A percentile compares a stretch with the other conserved stretches of the same genome.
These are phyloP conservation scores for Calyptommatus sinebrachiatus DNA, from an alignment of 2,113 vertebrate genomes.

Conservation along the genomic window DNA sequence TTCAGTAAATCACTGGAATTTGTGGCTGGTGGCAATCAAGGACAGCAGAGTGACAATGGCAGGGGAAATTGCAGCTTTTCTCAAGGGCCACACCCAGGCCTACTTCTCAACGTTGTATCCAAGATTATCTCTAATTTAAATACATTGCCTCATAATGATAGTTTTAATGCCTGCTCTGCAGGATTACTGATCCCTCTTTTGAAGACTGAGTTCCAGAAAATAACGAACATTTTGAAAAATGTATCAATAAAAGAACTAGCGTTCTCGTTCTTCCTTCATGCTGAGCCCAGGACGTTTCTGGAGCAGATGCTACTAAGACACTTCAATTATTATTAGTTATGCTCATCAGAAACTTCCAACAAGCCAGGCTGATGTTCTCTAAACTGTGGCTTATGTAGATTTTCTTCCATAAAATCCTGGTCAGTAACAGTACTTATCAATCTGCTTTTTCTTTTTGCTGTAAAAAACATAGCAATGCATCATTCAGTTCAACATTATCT, in stretches of 20 bases:
- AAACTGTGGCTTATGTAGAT: background rate
- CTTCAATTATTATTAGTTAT: background rate
- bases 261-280: background rate
- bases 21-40: slow-evolving; percentile 54
- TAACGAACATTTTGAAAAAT: background rate
- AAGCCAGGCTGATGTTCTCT: background rate
- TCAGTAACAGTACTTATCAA: background rate
- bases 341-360: accelerated
- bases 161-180: slow-evolving; percentile 57
- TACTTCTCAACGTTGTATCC: slow-evolving; percentile 60
- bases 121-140: slow-evolving; percentile 75
- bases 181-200: slow-evolving; percentile 35
- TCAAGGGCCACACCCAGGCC: slow-evolving; percentile 60
- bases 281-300: background rate
- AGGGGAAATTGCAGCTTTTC: slow-evolving; percentile 70
- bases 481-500: accelerated
- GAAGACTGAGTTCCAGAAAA: background rate
- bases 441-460: background rate
- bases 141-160: slow-evolving; percentile 68
- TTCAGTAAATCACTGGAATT: slow-evolving; percentile 66
- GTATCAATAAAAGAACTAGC: background rate
- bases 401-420: background rate
- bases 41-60: slow-evolving; percentile 61
- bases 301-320: background rate
- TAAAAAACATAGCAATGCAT: background rate